Evolutionary conservation across 2,888 invertebrate species (phyloP), one percentile per base, ranked within the genome.

Genomic region (Apantesis nais): DNA sequence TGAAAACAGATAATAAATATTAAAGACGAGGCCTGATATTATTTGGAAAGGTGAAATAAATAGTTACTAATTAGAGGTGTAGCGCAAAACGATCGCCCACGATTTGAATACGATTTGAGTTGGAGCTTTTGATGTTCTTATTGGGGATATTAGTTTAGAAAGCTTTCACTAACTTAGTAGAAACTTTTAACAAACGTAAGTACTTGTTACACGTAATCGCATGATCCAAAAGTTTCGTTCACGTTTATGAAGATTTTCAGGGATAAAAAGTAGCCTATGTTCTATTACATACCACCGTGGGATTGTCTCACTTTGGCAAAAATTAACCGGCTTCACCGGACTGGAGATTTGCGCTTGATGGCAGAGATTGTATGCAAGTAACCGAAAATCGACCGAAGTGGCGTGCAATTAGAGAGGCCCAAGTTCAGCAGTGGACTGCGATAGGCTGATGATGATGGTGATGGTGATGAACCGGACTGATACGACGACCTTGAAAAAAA

Each of bases 1-100:
- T 52, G 52, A 68, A 29, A 67, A 71, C 66, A 79, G 61, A n/a
- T 63, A 58, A 67, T 48, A 62, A 34, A 55, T 70, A 16, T 48
- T 65, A n/a, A 65, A 65, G 65, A 48, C 52, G 48, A 34, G 22
- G 65, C 37, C 14, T 25, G 37, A 55, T 55, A n/a, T 55, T 52
- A 55, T 19, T 9, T 52, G 16, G 16, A 55, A 52, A 34, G 37
- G 19, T 58, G 2, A 39, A 34, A 66, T 66, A 58, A 39, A 48
- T 58, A 25, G 37, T 58, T 66, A 22, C 58, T 55, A 66, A 66
- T 66, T 34, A 66, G 52, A 39, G 64, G 39, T 61, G 37, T 31
- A 63, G 22, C 63, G 64, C 25, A 34, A 69, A 69, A 34, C 4
- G 37, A 62, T 66, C 66, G 66, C 66, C 66, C 66, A 65, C 70